Evolutionary conservation across 2,888 invertebrate species (phyloP), one percentile per base, ranked within the genome.

Genomic region (Sialis fuliginosa): DNA sequence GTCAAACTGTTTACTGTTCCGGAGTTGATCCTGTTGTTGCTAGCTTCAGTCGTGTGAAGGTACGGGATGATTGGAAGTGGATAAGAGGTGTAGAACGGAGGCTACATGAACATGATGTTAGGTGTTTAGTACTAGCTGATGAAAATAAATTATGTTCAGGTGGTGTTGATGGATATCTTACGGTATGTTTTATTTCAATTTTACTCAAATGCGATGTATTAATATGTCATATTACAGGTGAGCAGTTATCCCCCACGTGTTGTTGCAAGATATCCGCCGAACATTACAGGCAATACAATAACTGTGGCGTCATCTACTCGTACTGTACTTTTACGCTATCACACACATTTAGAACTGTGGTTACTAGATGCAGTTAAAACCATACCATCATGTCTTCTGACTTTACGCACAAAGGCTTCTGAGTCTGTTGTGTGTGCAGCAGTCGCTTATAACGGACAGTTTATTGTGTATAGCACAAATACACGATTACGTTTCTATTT

Each of bases 21-120:
- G 89, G 90, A 48, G 81, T 87, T 35, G 88, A 92, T 61, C 85
- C 92, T 1, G 69, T 77, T 0, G 80, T 95, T 33, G 71, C 81
- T 6, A 79, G 78, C 55, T 88, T 86, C 59, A 73, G 75, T 8
- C 77, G 77, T 60, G 77, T 85, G 0, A 68, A 67, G 34, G 68
- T 67, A 50, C 72, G 71, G 51, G 68, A 70, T 45, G 64, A 63
- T 31, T 59, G 66, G 31, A 77, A 77, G 51, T 93, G 93, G 93
- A 81, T 91, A 0, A 83, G 81, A 58, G 81, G 81, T 54, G 71
- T 83, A 6, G 82, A 87, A 53, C 73, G 86, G 49, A 73, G 75
- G 56, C 76, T 87, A 44, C 93, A 95, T 62, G 79, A 81, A 43
- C 90, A 95, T 61, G 92, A 92, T 66, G 88, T 95, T 1, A 68